These are phyloP conservation scores for Thaumetopoea pityocampa DNA, from an alignment of 1,140 invertebrate species.

Conservation along the genomic window DNA sequence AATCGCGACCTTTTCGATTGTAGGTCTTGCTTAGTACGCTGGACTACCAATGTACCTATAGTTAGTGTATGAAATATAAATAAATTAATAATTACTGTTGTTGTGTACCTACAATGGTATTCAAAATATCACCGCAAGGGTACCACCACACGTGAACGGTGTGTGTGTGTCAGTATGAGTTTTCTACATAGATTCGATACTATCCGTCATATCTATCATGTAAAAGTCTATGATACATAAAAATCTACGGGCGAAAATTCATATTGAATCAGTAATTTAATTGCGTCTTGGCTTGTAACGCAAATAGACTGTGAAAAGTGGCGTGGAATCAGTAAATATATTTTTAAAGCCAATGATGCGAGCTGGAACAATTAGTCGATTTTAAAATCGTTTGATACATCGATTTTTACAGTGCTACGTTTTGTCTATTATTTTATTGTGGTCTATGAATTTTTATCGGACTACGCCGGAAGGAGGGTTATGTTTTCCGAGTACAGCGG, in stretches of 20 bases:
- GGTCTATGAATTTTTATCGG: background rate
- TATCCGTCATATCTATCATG: too few relatives aligned
- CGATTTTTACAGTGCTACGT: constrained; percentile 8
- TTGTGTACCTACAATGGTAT: too few relatives aligned
- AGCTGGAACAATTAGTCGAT: constrained; percentile 15
- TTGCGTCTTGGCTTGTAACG: constrained; percentile 11
- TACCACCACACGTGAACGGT: too few relatives aligned
- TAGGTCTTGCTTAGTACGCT: too few relatives aligned
- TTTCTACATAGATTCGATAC: too few relatives aligned
- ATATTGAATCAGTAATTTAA: constrained; percentile 10
- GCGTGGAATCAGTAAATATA: constrained; percentile 33
- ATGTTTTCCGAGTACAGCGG: too few relatives aligned
- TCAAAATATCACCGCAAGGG: too few relatives aligned
- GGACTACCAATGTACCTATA: too few relatives aligned
- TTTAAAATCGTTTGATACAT: constrained; percentile 20
- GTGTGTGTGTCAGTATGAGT: too few relatives aligned
- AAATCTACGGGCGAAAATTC: constrained; percentile 1
- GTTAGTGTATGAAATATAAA: too few relatives aligned
- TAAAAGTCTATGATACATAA: background rate
- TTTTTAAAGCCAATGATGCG: constrained; percentile 17
- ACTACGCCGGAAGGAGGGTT: background rate
- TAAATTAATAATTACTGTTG: too few relatives aligned
- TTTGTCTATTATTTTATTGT: constrained; percentile 4
- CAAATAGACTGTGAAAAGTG: constrained; percentile 21
- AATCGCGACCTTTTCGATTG: too few relatives aligned